A percentile compares a stretch with the other conserved stretches of the same genome.
phyloP scores from a whole-genome alignment of 2,888 invertebrate genomes.

The Ectropis crepuscularia region DNA sequence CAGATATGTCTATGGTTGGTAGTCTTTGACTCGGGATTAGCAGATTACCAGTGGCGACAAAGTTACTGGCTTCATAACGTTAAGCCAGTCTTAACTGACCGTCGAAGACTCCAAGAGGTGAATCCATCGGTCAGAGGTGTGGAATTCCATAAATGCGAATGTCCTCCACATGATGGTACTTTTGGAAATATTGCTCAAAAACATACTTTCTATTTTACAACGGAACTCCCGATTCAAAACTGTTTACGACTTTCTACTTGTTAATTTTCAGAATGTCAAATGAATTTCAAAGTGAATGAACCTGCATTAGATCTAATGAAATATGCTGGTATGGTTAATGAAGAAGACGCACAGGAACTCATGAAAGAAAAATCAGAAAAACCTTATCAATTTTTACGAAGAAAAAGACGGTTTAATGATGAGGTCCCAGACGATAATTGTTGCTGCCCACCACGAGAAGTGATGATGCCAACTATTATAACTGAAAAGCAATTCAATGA shows the following conservation, averaged over 20 bases:
- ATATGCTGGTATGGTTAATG: slow-evolving; percentile 54
- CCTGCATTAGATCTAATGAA: slow-evolving; percentile 55
- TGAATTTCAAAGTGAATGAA: slow-evolving; percentile 59
- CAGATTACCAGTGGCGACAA: slow-evolving; percentile 45
- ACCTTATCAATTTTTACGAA: not conserved
- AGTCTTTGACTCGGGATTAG: slow-evolving; percentile 19
- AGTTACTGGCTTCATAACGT: slow-evolving; percentile 48
- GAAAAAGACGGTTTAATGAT: slow-evolving; percentile 35
- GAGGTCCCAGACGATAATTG: slow-evolving; percentile 44
- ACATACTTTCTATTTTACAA: no score
- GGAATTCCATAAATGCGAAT: slow-evolving; percentile 48
- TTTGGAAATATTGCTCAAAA: no score
- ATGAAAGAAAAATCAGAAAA: slow-evolving; percentile 32
- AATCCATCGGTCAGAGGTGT: slow-evolving; percentile 45
- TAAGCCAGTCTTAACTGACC: slow-evolving; percentile 41
- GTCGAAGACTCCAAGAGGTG: slow-evolving; percentile 42
- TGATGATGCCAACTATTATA: slow-evolving; percentile 66
- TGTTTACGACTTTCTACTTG: not conserved
- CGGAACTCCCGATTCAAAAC: not conserved
- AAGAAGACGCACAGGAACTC: slow-evolving; percentile 40
- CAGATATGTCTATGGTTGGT: slow-evolving; percentile 34
- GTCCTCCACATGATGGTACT: slow-evolving; percentile 53
- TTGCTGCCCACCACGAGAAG: slow-evolving; percentile 57
- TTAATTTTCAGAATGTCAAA: slow-evolving; percentile 56
- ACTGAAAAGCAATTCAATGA: slow-evolving; percentile 58